Evolutionary conservation across 2,113 vertebrate genomes (phyloP), one percentile per base, ranked within the genome.

Genomic region (Perca fluviatilis): DNA sequence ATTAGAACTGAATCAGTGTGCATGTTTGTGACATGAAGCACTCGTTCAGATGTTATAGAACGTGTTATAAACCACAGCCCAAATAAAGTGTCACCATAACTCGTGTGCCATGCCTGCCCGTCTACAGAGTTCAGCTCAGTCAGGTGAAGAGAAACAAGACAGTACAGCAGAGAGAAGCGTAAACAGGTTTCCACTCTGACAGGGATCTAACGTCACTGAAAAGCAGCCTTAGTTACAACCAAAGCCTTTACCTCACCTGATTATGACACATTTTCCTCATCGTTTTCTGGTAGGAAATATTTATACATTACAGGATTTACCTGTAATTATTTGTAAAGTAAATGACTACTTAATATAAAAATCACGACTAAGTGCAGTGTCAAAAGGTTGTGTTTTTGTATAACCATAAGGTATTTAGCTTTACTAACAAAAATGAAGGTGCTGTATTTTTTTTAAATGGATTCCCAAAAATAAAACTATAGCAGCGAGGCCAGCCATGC

Each of bases 401-500:
- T 15, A 3, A 57, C 18, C 63, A 50, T 66, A 60, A 12, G 10
- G 58, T 56, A 40, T 70, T 23, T 30, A 15, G 56, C 36, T 70
- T 30, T 53, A 56, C 18, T 23, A 18, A 60, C 11, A 43, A 51
- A 40, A 14, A 33, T 62, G n/a, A 87, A 75, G 80, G 54, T 36
- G 74, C 67, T 66, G 47, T 36, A 21, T 68, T 82, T 53, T 82
- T 53, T 74, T 61, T 47, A 67, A 68, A 76, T n/a, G 12, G 62
- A 67, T 74, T 65, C 50, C 64, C 58, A 9, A 57, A 71, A 68
- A 27, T 6, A 18, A 19, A 65, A 73, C 74, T 57, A 33, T 16
- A 74, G 77, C 65, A 65, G 72, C 36, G 67, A 73, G 90, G 81
- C 84, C 89, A 91, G 90, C 88, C 93, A 94, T 94, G 93, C 90